phyloP scores from a whole-genome alignment of 2,888 invertebrate genomes.

The Rhaphigaster nebulosa region DNA sequence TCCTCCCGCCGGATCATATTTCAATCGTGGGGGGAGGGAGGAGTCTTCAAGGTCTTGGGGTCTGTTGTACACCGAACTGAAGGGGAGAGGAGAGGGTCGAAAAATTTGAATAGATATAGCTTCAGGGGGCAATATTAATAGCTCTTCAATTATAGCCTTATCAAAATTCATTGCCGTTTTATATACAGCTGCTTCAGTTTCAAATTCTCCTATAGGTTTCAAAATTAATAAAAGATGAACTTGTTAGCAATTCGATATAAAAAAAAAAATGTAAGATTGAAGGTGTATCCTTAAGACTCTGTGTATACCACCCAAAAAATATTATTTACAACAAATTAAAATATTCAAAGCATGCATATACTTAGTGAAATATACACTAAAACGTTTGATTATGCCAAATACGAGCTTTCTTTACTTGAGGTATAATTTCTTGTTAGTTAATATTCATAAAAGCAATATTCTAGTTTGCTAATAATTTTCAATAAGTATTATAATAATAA shows the following conservation, averaged over 20 bases:
- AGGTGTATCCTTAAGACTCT: not conserved
- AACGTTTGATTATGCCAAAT: too few species aligned
- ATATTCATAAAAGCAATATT: too few species aligned
- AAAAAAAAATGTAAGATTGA: not conserved
- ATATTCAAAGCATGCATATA: too few species aligned
- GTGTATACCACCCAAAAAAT: not conserved
- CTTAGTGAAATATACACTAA: too few species aligned
- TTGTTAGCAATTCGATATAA: not conserved
- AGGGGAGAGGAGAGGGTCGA: not conserved
- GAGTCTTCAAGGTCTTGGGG: not conserved
- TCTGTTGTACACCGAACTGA: not conserved
- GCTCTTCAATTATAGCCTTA: slow-evolving; percentile 25
- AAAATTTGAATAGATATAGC: slow-evolving; percentile 38
- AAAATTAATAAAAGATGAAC: slow-evolving; percentile 23
- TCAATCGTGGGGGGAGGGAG: not conserved
- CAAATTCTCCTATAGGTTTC: not conserved
- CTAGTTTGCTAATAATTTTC: too few species aligned
- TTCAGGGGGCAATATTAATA: not conserved
- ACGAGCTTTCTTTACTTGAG: too few species aligned
- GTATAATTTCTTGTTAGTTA: too few species aligned
- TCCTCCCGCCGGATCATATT: not conserved
- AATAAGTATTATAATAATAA: too few species aligned
- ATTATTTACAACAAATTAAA: too few species aligned
- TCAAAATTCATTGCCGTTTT: slow-evolving; percentile 41
- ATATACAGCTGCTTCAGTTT: slow-evolving; percentile 37